Evolutionary conservation across 2,888 invertebrate species (phyloP).

Genomic region (Rotaria sp.): DNA sequence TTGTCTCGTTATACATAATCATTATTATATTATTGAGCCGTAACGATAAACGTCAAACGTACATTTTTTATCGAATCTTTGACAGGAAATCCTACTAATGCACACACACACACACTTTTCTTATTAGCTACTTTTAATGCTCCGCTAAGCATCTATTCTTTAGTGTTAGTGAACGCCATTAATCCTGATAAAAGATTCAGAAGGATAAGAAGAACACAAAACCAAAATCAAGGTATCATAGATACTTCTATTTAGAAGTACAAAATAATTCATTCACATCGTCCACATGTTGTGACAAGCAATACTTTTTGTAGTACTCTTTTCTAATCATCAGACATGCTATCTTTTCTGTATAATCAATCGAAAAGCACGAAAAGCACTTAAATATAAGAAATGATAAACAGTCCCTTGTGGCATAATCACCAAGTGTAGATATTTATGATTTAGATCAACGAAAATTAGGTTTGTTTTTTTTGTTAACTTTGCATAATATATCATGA

Average conservation of each 20-base stretch:
- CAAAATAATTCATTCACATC: neutral
- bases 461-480: neutral
- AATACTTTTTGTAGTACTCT: neutral
- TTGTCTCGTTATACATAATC: neutral
- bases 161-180: neutral
- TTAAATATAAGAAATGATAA: neutral
- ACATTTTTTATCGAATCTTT: neutral
- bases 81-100: neutral
- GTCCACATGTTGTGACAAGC: neutral
- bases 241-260: neutral
- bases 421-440: neutral
- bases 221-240: neutral
- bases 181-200: neutral
- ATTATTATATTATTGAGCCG: constrained; percentile 9
- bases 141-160: neutral
- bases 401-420: neutral
- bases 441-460: neutral
- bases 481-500: neutral
- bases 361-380: neutral
- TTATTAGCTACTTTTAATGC: neutral
- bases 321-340: neutral
- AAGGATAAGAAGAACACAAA: neutral
- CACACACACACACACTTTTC: neutral
- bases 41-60: constrained; percentile 1
- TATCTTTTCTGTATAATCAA: neutral